Conservation (phyloP, 2,888 invertebrate species). For the Clitarchus hookeri region DNA sequence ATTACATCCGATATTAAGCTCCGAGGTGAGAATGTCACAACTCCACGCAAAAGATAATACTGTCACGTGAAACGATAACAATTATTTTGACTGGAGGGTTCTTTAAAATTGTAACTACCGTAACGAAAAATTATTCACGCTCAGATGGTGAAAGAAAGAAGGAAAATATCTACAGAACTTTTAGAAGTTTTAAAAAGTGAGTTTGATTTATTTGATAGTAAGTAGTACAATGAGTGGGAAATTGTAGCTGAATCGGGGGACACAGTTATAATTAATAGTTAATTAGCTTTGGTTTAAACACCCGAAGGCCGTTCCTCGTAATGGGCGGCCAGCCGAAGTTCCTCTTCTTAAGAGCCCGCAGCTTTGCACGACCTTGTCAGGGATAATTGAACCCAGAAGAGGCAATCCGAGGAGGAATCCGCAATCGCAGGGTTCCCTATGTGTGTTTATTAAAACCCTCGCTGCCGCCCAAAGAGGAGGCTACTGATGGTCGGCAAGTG, state of each 20-base stretch:
- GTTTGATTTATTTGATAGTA: too few relatives aligned
- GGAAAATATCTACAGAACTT: too few relatives aligned
- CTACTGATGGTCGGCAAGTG: background rate
- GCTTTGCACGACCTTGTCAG: background rate
- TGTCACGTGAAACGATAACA: too few relatives aligned
- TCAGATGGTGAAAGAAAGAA: too few relatives aligned
- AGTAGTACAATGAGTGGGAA: background rate
- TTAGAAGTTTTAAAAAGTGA: too few relatives aligned
- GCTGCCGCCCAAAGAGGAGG: background rate
- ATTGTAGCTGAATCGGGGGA: background rate
- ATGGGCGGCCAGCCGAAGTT: background rate
- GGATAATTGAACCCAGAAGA: constrained; percentile 14
- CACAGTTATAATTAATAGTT: background rate
- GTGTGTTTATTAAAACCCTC: constrained; percentile 14
- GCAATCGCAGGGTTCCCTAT: background rate
- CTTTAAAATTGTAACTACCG: too few relatives aligned
- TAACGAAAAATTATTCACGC: too few relatives aligned
- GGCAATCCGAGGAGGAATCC: background rate
- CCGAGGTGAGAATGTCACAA: too few relatives aligned
- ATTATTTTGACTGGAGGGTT: too few relatives aligned
- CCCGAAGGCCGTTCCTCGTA: background rate
- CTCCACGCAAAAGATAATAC: too few relatives aligned
- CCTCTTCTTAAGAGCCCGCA: background rate
- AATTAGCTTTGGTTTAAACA: background rate
- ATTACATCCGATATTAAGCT: too few relatives aligned